Evolutionary conservation across 2,888 invertebrate genomes (phyloP), one percentile per base, ranked within the genome.

Genomic region (Embidobia sp.): DNA sequence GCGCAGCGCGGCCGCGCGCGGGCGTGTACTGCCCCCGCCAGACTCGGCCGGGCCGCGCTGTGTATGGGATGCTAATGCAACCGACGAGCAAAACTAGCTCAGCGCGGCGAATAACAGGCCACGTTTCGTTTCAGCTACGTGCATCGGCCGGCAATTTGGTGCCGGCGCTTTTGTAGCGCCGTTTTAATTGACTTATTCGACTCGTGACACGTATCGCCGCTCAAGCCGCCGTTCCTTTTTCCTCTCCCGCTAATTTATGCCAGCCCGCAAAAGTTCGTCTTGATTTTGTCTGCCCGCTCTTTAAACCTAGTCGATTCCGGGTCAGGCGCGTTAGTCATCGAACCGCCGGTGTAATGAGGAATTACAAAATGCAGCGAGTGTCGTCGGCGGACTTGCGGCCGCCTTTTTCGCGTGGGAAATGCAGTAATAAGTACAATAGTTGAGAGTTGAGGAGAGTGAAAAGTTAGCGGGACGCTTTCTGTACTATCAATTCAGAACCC

Each of bases 61-160:
- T 66, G 59, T 59, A 74, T 59, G 66, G 66, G 74, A 63, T 46
- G 57, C 73, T 73, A 64, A 73, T 73, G 63, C 53, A n/a, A n/a
- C n/a, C n/a, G 59, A 48, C 48, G 37, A 59, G 51, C 70, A 51
- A 72, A 63, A 72, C 72, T 63, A 29, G 63, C 55, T 29, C 53
- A 64, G 19, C 15, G 10, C 35, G 48, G 16, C 27, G n/a, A 48
- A 48, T 51, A 49, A 26, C 48, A 49, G 49, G 51, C 49, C 67
- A 55, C 67, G 49, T 59, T 64, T 61, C 42, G 55, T 27, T 49
- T 49, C 26, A 16, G 40, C 40, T 16, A 11, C 15, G 27, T 67
- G 67, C 57, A 55, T 48, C 61, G 48, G 37, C 8, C 46, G n/a
- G n/a, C 64, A 42, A 53, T 44, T 51, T 64, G 51, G 42, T 15